Evolutionary conservation across 2,797 vertebrate species (phyloP), one percentile per base, ranked within the genome.

Genomic region (Sandelia bainsii): DNA sequence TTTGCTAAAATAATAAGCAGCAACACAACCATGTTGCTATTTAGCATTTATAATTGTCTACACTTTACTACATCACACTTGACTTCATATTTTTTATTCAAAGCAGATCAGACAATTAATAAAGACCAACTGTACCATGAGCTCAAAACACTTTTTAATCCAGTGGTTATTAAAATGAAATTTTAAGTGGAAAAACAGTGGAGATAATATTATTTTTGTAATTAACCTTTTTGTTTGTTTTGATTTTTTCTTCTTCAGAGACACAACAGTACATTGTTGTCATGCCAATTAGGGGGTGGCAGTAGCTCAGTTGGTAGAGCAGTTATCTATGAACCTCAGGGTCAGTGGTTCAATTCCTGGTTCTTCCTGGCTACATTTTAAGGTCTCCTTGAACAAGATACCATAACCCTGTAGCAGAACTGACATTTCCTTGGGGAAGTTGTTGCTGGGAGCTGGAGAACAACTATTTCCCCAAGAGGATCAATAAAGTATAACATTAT

Each of bases 81-180:
- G 6, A 49, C 12, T 44, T 42, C 1, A 14, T 40, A 19, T 23
- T 42, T 29, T 17, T 49, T 1, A 61, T 37, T 34, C 2, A 22
- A 32, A 57, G 19, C 20, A 14, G 16, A 71, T 51, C 11, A 34
- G 25, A 56, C 13, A 53, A 16, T 58, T 14, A 25, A 25, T 10
- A 10, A 2, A 62, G 17, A 25, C 22, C 39, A 17, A 42, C 23
- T 52, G 3, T 59, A 69, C 16, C 9, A 44, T 51, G 17, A 61
- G 10, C 8, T 25, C 23, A 25, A 20, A 39, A 19, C 16, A 12
- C 7, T 14, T 20, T 20, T 34, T 27, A 39, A n/a, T 53, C 3
- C 19, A 60, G 14, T 54, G 44, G 42, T 44, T 69, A n/a, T 51
- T 20, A 65, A 50, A 32, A 40, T 8, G 16, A 29, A 62, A 50